These are phyloP conservation scores for Papilio dardanus DNA, from an alignment of 1,140 invertebrate genomes.

Conservation along the genomic window DNA sequence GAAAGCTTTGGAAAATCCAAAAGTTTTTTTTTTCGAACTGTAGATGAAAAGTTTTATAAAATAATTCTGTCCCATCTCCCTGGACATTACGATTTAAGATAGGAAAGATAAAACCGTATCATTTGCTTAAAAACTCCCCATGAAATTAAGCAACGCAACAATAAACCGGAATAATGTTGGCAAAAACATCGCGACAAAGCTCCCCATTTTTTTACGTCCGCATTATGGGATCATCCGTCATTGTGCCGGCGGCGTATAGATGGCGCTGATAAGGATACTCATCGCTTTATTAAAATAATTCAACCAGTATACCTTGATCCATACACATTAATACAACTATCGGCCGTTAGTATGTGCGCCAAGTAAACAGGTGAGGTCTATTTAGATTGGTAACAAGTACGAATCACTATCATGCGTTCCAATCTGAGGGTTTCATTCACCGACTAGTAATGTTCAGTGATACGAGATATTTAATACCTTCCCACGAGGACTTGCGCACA, in stretches of 20 bases:
- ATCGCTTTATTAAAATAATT: slow-evolving; percentile 76
- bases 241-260: slow-evolving; percentile 69
- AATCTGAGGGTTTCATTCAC: slow-evolving; percentile 70
- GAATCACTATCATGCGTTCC: slow-evolving; percentile 65
- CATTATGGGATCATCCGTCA: slow-evolving; percentile 79
- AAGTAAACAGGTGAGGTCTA: slow-evolving; percentile 50
- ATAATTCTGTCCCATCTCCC: not conserved
- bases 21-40: not conserved
- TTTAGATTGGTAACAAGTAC: slow-evolving; percentile 51
- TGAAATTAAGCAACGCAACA: slow-evolving; percentile 75
- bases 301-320: slow-evolving; percentile 56
- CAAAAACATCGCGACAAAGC: slow-evolving; percentile 71
- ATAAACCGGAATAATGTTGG: slow-evolving; percentile 64
- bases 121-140: slow-evolving; percentile 80
- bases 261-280: slow-evolving; percentile 73
- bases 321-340: slow-evolving; percentile 40
- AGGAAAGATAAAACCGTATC: slow-evolving; percentile 76
- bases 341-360: not conserved
- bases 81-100: slow-evolving; percentile 45
- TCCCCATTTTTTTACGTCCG: slow-evolving; percentile 68
- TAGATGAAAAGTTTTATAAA: not conserved
- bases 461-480: slow-evolving; percentile 76
- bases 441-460: slow-evolving; percentile 61
- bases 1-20: too few relatives aligned
- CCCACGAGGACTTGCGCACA: slow-evolving; percentile 73